Conservation (phyloP, 2,797 vertebrate genomes). For the Tapera naevia region DNA sequence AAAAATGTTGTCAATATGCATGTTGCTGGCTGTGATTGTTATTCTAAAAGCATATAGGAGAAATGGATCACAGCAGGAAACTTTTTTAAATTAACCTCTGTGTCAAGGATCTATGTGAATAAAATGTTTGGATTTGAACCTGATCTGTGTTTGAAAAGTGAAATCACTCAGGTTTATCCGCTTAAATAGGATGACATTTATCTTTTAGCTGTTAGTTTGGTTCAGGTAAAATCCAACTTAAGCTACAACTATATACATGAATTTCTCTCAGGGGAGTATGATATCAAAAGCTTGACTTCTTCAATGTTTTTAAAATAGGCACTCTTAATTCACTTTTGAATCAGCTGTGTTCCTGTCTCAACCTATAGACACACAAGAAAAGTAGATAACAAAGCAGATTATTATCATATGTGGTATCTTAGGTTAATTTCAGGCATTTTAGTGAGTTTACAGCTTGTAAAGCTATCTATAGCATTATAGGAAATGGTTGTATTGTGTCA, state of each 20-base stretch:
- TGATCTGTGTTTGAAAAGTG: background rate
- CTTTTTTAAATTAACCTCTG: background rate
- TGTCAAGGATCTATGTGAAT: background rate
- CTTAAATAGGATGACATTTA: background rate
- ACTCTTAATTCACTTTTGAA: background rate
- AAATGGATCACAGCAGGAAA: background rate
- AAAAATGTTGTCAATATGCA: background rate
- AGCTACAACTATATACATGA: background rate
- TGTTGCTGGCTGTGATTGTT: background rate
- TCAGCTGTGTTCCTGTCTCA: background rate
- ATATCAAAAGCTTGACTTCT: background rate
- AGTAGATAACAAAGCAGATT: background rate
- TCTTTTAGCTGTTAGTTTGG: background rate
- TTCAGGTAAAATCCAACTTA: background rate
- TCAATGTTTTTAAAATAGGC: background rate
- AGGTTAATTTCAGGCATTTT: background rate
- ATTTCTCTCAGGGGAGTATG: background rate
- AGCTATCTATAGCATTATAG: background rate
- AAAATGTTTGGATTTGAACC: background rate
- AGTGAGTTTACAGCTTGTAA: background rate
- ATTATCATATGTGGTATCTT: background rate
- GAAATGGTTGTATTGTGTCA: background rate
- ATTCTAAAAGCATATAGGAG: background rate
- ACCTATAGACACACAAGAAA: background rate
- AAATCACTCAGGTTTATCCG: background rate